Evolutionary conservation across 2,113 vertebrate species (phyloP), one percentile per base, ranked within the genome.

Genomic region (Xenotilapia longispinis): DNA sequence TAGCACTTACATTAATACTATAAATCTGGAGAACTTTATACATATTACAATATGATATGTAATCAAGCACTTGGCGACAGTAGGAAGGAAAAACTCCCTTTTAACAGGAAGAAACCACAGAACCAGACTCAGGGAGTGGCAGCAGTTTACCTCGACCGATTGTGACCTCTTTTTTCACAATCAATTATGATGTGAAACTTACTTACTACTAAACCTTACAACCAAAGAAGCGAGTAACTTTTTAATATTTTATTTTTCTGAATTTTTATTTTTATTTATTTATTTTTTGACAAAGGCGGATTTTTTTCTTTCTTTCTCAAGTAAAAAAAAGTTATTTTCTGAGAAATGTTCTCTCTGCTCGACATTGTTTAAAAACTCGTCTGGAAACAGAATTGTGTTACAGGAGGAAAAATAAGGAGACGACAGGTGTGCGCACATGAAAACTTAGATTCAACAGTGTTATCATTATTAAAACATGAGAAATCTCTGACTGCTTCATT

Each of bases 321-420:
- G 15, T 33, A 6, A 36, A 63, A 63, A 63, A 65, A 36, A 11
- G 19, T 23, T 4, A 0, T 70, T 70, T 70, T 40, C 12, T 70
- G 36, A 70, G 36, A 42, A 70, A 70, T 40, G 3, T 40, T 23
- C 12, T 70, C 65, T 42, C 2, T 6, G 36, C 12, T 23, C 7
- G 2, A 42, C 2, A 70, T 9, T 23, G 36, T 42, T 70, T 70
- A 9, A 70, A 70, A 70, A 40, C 36, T 63, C 15, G 3, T 0
- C 58, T 36, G 58, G 58, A 63, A 19, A 36, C 33, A 38, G 17
- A n/a, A 65, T 38, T 65, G 19, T 65, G 60, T 38, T 65, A 65
- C 17, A 0, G 6, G 17, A 38, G n/a, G n/a, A 21, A 40, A 9
- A 40, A 1, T 8, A 14, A n/a, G 1, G 63, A 40, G 63, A 40